phyloP scores from a whole-genome alignment of 2,888 invertebrate species.

The Theretra japonica region DNA sequence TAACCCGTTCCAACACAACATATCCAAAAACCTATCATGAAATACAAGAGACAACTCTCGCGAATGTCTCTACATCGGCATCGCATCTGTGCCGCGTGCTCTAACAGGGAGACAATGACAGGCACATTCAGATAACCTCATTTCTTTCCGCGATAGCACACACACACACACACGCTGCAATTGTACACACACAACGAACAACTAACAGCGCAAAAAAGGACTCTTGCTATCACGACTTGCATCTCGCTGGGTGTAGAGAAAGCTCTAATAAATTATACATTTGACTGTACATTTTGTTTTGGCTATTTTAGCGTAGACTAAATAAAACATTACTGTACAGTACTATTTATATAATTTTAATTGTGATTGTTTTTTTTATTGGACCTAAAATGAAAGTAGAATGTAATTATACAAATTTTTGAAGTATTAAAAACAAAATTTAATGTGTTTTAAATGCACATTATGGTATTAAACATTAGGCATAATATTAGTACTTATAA shows the following conservation, averaged over 20 bases:
- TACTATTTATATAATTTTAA: no score
- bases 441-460: no score
- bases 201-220: conserved; percentile 14
- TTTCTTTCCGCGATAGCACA: conserved; percentile 79
- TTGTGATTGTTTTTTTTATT: no score
- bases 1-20: no score
- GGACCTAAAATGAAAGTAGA: no score
- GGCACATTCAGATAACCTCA: conserved; percentile 82
- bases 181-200: conserved; percentile 40
- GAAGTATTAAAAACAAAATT: no score
- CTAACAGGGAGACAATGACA: conserved; percentile 76
- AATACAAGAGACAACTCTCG: neutral
- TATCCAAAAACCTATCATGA: neutral
- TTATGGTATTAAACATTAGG: no score
- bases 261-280: conserved; percentile 13
- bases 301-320: neutral
- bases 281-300: conserved; percentile 1
- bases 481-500: no score
- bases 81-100: conserved; percentile 51
- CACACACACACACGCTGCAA: conserved; percentile 53
- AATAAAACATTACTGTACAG: neutral
- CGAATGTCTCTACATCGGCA: conserved; percentile 29
- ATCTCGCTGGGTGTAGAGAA: conserved; percentile 18
- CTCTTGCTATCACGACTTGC: conserved; percentile 41
- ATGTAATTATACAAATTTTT: no score